Evolutionary conservation across 2,113 vertebrate genomes (phyloP).

Genomic region (Pogonocichla stellata): DNA sequence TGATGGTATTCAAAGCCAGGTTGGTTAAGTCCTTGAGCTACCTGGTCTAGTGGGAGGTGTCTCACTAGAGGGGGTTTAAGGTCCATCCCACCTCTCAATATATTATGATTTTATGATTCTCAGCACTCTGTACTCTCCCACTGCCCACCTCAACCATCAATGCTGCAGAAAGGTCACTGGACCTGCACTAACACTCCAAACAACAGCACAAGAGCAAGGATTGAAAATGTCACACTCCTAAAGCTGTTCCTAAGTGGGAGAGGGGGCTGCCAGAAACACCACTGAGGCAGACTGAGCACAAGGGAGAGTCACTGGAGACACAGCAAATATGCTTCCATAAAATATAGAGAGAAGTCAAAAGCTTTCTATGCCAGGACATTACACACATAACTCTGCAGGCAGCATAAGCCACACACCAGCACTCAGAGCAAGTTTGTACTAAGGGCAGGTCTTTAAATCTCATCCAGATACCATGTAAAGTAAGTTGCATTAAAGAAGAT

Average conservation of each 20-base stretch:
- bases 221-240: background rate
- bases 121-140: background rate
- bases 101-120: background rate
- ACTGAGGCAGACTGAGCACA: background rate
- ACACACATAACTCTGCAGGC: background rate
- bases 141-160: background rate
- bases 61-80: background rate
- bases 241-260: background rate
- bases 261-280: background rate
- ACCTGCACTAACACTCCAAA: background rate
- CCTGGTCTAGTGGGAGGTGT: background rate
- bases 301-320: background rate
- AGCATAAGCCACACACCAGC: background rate
- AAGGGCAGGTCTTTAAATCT: background rate
- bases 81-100: background rate
- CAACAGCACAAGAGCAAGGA: background rate
- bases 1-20: background rate
- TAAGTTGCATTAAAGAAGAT: background rate
- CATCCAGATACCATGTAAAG: background rate
- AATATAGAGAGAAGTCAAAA: background rate
- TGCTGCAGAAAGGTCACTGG: background rate
- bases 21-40: background rate
- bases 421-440: background rate
- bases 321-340: background rate
- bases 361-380: background rate